Evolutionary conservation across 2,797 vertebrate genomes (phyloP).

Genomic region (Oreochromis grahami): DNA sequence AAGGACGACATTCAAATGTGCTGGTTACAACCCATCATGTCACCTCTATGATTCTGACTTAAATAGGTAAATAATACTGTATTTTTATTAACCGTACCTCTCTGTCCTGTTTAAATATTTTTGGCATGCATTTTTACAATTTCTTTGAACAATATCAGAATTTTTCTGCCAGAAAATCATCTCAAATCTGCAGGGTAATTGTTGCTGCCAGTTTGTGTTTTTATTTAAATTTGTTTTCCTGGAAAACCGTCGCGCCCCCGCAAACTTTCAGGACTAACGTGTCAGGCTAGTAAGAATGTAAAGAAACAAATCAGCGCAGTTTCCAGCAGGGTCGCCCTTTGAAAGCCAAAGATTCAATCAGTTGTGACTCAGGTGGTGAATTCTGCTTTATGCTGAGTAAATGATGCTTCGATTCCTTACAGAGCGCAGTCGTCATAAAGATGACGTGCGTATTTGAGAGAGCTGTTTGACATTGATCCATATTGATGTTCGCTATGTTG

Average conservation of each 20-base stretch:
- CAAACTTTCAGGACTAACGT: neutral
- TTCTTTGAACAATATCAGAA: neutral
- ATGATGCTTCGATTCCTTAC: neutral
- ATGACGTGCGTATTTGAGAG: neutral
- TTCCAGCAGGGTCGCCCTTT: neutral
- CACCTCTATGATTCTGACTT: neutral
- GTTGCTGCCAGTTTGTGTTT: neutral
- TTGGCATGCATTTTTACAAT: neutral
- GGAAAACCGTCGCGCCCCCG: neutral
- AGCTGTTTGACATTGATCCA: neutral
- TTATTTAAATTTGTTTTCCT: slow-evolving; percentile 8
- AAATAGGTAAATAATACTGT: rapidly evolving
- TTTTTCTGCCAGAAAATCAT: neutral
- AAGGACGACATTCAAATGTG: neutral
- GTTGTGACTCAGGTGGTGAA: rapidly evolving
- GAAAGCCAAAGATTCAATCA: neutral
- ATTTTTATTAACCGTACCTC: rapidly evolving
- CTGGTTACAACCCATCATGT: neutral
- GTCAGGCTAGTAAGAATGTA: neutral
- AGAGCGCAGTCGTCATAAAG: neutral
- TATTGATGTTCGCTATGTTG: neutral
- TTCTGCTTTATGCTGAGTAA: neutral
- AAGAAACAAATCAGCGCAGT: neutral
- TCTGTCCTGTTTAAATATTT: neutral
- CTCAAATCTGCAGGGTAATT: neutral